phyloP scores from a whole-genome alignment of 2,113 vertebrate genomes.

The Fukomys damarensis region DNA sequence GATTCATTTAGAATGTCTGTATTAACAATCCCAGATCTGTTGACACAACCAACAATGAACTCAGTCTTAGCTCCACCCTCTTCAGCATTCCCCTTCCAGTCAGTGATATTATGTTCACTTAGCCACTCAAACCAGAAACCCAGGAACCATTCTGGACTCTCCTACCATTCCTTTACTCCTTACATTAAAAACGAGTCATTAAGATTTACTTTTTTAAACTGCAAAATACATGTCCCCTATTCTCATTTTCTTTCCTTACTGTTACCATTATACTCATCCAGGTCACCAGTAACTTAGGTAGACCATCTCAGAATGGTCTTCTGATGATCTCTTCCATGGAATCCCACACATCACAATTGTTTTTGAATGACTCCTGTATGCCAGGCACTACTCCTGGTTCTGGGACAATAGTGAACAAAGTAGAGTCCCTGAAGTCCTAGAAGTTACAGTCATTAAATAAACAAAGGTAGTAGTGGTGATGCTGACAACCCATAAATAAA shows the following conservation, averaged over 20 bases:
- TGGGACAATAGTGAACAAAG: background rate
- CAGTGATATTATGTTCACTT: background rate
- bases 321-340: background rate
- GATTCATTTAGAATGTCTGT: background rate
- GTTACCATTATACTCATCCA: background rate
- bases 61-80: background rate
- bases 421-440: background rate
- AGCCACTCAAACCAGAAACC: slow-evolving; percentile 6
- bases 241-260: background rate
- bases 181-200: background rate
- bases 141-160: background rate
- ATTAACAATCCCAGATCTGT: background rate
- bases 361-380: background rate
- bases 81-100: background rate
- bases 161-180: background rate
- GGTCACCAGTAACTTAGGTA: background rate
- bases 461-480: background rate
- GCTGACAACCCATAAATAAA: background rate
- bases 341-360: background rate
- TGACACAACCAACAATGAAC: background rate
- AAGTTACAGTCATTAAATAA: background rate
- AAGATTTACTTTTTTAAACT: background rate
- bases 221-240: background rate
- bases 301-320: background rate
- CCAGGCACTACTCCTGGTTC: background rate